phyloP scores from a whole-genome alignment of 2,888 invertebrate genomes.

The Tetrapedia diversipes region DNA sequence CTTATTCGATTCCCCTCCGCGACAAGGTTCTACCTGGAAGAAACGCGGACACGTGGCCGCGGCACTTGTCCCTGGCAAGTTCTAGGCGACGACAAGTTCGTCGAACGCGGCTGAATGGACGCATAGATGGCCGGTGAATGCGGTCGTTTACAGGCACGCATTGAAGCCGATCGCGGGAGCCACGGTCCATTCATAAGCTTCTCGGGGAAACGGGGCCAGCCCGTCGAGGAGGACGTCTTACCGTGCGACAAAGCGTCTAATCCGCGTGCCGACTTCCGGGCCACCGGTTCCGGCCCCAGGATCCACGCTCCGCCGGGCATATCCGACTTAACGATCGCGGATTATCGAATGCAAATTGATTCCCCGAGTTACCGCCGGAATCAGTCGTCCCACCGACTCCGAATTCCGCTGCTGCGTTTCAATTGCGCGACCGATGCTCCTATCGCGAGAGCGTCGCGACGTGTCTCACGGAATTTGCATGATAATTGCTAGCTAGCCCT shows the following conservation, averaged over 20 bases:
- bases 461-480: constrained; percentile 12
- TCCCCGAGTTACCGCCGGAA: constrained; percentile 57
- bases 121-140: constrained; percentile 39
- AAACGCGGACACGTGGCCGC: not conserved
- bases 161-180: constrained; percentile 25
- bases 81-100: constrained; percentile 17
- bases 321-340: constrained; percentile 63
- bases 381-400: constrained; percentile 13
- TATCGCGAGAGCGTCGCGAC: not conserved
- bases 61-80: constrained; percentile 5
- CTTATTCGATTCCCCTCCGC: not conserved
- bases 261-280: constrained; percentile 69
- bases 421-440: constrained; percentile 25
- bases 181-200: constrained; percentile 69
- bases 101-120: constrained; percentile 26
- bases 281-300: constrained; percentile 41
- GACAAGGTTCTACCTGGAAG: not conserved
- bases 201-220: constrained; percentile 49
- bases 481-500: too few species aligned
- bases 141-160: constrained; percentile 46
- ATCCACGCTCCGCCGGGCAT: constrained; percentile 47
- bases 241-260: constrained; percentile 72
- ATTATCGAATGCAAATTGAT: constrained; percentile 74
- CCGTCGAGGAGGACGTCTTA: constrained; percentile 48
- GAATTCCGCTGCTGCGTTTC: not conserved